A percentile compares a stretch with the other conserved stretches of the same genome.
These are phyloP conservation scores for Gari tellinella DNA, from an alignment of 2,888 invertebrate genomes.

Conservation along the genomic window DNA sequence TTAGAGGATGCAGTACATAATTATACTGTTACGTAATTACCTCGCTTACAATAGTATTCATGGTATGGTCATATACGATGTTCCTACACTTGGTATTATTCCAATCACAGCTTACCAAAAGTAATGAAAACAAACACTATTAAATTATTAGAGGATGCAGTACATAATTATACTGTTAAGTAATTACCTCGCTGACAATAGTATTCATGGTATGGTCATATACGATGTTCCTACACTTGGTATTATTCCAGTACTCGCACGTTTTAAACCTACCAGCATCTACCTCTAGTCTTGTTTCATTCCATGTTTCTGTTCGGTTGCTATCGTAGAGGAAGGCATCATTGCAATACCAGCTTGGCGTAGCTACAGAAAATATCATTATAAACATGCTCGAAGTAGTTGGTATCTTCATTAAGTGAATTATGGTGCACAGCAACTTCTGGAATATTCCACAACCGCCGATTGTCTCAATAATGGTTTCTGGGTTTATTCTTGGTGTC, in stretches of 20 bases:
- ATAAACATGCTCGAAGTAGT: constrained; percentile 51
- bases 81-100: not conserved
- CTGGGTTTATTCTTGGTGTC: constrained; percentile 10
- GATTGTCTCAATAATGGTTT: constrained; percentile 42
- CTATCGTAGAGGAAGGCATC: constrained; percentile 3
- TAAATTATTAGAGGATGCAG: too few species aligned
- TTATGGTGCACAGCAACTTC: constrained; percentile 30
- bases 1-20: too few species aligned
- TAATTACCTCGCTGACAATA: constrained; percentile 13
- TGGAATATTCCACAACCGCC: constrained; percentile 60
- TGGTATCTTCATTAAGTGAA: constrained; percentile 45
- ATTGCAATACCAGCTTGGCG: constrained; percentile 62
- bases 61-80: constrained; percentile 16
- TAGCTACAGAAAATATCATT: constrained; percentile 54
- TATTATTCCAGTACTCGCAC: too few species aligned
- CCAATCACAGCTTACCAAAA: too few species aligned
- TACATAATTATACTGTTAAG: too few species aligned
- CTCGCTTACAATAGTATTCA: constrained; percentile 19
- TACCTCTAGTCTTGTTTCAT: too few species aligned
- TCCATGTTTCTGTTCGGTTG: too few species aligned
- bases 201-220: constrained; percentile 22
- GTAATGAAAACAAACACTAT: too few species aligned
- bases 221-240: constrained; percentile 1
- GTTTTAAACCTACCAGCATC: too few species aligned
- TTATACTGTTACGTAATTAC: too few species aligned